Evolutionary conservation across 2,113 vertebrate genomes (phyloP).

Genomic region (Perognathus longimembris): DNA sequence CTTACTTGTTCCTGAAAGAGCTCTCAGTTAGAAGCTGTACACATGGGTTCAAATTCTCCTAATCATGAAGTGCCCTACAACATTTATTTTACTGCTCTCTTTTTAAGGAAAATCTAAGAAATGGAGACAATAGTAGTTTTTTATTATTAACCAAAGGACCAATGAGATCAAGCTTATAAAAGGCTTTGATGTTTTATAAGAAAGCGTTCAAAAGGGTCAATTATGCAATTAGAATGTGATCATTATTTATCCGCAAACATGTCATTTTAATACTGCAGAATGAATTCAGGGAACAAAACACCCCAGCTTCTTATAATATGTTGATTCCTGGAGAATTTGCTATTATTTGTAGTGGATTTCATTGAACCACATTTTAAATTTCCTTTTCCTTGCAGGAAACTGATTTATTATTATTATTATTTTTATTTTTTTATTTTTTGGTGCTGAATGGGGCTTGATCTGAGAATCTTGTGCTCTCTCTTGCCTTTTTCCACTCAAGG

Average conservation of each 20-base stretch:
- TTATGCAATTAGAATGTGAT: neutral
- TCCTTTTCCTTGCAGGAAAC: neutral
- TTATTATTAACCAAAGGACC: neutral
- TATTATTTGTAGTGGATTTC: neutral
- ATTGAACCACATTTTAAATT: neutral
- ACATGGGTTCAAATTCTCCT: neutral
- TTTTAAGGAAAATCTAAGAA: neutral
- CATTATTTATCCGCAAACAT: neutral
- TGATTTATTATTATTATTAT: neutral
- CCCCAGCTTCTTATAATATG: neutral
- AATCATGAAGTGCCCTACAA: neutral
- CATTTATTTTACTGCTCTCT: neutral
- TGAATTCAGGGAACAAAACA: neutral
- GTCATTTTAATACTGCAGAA: neutral
- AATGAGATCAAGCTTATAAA: neutral
- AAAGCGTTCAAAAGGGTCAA: constrained; percentile 35
- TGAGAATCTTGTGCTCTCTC: no score
- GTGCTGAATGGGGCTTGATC: no score
- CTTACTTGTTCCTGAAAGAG: neutral
- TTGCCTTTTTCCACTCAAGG: no score
- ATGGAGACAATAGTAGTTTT: neutral
- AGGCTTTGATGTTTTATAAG: neutral
- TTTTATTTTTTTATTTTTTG: no score
- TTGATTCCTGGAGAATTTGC: constrained; percentile 32
- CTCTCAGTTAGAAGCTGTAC: neutral